These are phyloP conservation scores for Galbula dea DNA, from an alignment of 2,113 vertebrate species.

Conservation along the genomic window DNA sequence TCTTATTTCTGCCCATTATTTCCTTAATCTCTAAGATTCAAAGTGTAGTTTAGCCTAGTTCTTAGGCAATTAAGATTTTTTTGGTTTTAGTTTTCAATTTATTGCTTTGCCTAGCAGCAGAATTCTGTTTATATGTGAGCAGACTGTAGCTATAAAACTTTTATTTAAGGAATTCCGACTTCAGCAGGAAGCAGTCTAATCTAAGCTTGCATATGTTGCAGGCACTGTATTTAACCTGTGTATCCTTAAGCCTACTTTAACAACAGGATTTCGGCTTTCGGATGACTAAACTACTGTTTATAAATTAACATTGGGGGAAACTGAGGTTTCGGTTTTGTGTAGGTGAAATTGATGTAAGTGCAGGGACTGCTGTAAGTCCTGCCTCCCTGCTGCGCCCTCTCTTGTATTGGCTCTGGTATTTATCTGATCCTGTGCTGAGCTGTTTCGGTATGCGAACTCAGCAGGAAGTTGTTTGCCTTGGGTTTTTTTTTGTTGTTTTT, in stretches of 20 bases:
- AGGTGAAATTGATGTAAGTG: neutral
- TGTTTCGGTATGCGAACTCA: neutral
- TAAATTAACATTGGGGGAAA: neutral
- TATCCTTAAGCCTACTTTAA: neutral
- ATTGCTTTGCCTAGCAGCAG: neutral
- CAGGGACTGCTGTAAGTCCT: neutral
- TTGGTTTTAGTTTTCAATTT: neutral
- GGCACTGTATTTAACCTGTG: neutral
- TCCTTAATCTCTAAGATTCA: neutral
- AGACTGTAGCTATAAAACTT: neutral
- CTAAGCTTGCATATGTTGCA: neutral
- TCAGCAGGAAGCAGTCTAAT: neutral
- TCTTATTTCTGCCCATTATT: neutral
- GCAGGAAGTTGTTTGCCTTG: slow-evolving; percentile 26
- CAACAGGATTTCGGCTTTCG: neutral
- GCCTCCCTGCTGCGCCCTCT: neutral
- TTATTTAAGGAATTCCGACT: slow-evolving; percentile 5
- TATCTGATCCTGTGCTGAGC: neutral
- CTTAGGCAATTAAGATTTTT: neutral
- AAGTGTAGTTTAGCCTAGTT: neutral
- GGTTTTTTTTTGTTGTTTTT: neutral
- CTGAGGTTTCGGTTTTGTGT: neutral
- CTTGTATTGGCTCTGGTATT: neutral
- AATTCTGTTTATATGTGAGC: neutral
- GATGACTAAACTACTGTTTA: neutral